Conservation (phyloP, 2,113 vertebrate genomes). For the Oostethus manadensis region DNA sequence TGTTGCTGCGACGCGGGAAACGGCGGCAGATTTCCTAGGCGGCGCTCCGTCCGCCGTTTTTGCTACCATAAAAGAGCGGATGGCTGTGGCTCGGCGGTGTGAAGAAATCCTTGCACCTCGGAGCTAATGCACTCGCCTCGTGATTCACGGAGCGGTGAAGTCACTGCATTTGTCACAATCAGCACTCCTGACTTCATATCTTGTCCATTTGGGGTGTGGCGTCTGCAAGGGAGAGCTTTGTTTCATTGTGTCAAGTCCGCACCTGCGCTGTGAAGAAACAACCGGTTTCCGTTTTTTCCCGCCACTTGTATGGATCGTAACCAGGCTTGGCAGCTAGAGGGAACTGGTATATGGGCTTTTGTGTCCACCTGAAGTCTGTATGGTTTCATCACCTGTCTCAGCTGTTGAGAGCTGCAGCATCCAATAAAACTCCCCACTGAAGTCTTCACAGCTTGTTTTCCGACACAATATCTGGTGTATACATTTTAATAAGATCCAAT, state of each 20-base stretch:
- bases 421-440: too few species aligned
- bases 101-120: slow-evolving; percentile 45
- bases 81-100: slow-evolving; percentile 41
- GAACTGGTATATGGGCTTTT: too few species aligned
- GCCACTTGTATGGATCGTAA: slow-evolving; percentile 7
- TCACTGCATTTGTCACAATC: slow-evolving; percentile 57
- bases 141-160: slow-evolving; percentile 54
- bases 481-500: too few species aligned
- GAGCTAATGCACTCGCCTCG: slow-evolving; percentile 33
- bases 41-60: slow-evolving; percentile 46
- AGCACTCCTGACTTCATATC: slow-evolving; percentile 25
- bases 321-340: neutral
- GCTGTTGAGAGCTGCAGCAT: too few species aligned
- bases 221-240: slow-evolving; percentile 6
- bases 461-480: too few species aligned
- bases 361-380: too few species aligned
- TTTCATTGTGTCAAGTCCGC: slow-evolving; percentile 37
- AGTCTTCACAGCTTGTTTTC: too few species aligned
- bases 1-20: slow-evolving; percentile 35
- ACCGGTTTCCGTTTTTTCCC: slow-evolving; percentile 10
- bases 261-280: neutral
- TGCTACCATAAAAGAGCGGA: slow-evolving; percentile 59
- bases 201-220: slow-evolving; percentile 31
- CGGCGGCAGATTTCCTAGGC: slow-evolving; percentile 43
- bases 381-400: too few species aligned